Conservation (phyloP, 2,888 invertebrate genomes). For the Aplocera efformata region DNA sequence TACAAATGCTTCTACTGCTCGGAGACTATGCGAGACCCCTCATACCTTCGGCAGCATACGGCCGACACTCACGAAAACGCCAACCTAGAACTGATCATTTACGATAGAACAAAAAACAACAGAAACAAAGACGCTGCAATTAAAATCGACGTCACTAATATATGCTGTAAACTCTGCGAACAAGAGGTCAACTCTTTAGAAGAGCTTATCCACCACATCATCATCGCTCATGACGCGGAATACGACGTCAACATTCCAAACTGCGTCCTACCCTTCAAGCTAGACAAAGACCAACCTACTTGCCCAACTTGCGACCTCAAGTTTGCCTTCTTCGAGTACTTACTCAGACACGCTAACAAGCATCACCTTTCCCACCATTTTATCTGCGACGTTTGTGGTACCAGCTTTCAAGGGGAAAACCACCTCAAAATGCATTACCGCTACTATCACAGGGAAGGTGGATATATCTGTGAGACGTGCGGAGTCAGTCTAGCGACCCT, state of each 20-base stretch:
- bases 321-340: slow-evolving; percentile 69
- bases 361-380: slow-evolving; percentile 69
- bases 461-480: slow-evolving; percentile 68
- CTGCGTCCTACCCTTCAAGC: slow-evolving; percentile 64
- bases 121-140: slow-evolving; percentile 69
- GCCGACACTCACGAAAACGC: slow-evolving; percentile 50
- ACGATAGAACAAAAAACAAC: slow-evolving; percentile 66
- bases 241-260: slow-evolving; percentile 67
- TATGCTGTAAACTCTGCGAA: slow-evolving; percentile 60
- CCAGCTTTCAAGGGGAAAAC: slow-evolving; percentile 72
- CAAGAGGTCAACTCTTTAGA: slow-evolving; percentile 53
- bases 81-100: slow-evolving; percentile 61
- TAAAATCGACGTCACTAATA: slow-evolving; percentile 65
- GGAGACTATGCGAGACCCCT: slow-evolving; percentile 63
- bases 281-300: slow-evolving; percentile 61
- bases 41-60: slow-evolving; percentile 54
- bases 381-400: slow-evolving; percentile 71
- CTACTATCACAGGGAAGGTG: slow-evolving; percentile 69
- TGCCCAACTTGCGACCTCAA: slow-evolving; percentile 68
- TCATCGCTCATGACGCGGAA: slow-evolving; percentile 69
- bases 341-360: slow-evolving; percentile 68
- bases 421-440: slow-evolving; percentile 72
- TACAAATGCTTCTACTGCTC: slow-evolving; percentile 68
- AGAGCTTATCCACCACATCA: slow-evolving; percentile 64
- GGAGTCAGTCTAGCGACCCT: slow-evolving; percentile 69